phyloP scores from a whole-genome alignment of 2,113 vertebrate genomes.

The Corapipo altera region DNA sequence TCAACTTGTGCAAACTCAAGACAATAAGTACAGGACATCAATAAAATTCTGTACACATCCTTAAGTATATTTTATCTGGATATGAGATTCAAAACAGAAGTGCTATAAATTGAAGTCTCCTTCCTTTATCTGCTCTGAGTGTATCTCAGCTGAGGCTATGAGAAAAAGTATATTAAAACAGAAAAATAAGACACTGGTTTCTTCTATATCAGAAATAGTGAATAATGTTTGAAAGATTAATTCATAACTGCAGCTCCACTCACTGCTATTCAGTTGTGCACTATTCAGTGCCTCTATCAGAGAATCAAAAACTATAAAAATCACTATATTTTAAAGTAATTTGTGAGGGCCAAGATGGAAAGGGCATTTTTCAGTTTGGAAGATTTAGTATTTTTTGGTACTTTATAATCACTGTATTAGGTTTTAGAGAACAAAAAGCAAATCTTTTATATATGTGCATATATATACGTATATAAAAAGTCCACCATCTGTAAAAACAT shows the following conservation, averaged over 20 bases:
- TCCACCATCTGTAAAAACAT: not conserved
- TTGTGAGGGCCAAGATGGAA: not conserved
- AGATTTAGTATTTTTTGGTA: not conserved
- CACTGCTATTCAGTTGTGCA: not conserved
- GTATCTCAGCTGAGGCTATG: not conserved
- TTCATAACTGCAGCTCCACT: not conserved
- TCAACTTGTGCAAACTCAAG: not conserved
- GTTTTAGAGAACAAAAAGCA: not conserved
- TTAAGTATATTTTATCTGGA: not conserved
- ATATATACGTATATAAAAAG: not conserved
- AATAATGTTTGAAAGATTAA: not conserved
- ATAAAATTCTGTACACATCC: not conserved
- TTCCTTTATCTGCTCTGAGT: not conserved
- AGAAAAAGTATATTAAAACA: not conserved
- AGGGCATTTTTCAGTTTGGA: not conserved
- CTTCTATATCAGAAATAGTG: not conserved
- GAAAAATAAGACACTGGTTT: not conserved
- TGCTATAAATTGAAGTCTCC: not conserved
- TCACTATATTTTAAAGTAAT: not conserved
- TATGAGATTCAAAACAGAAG: not conserved
- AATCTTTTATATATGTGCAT: not conserved
- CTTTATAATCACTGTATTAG: not conserved
- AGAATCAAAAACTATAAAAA: not conserved
- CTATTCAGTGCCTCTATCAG: not conserved
- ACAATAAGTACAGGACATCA: fast-evolving